Evolutionary conservation across 2,797 vertebrate species (phyloP), one percentile per base, ranked within the genome.

Genomic region (Cirrhinus molitorella): DNA sequence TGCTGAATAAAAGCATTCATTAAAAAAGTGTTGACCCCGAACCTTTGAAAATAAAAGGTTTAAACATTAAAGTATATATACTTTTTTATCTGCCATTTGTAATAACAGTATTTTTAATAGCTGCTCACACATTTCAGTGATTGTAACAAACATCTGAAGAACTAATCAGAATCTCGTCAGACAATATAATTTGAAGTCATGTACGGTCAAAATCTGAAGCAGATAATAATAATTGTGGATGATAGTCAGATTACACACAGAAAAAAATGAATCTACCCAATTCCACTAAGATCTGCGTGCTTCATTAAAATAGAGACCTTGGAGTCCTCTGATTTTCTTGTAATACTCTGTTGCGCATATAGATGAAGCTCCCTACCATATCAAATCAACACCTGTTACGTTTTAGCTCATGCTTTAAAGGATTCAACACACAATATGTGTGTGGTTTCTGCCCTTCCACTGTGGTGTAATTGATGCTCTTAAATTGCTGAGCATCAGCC

Each of bases 391-490:
- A 23, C 49, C 59, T 23, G 28, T 74, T 82, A 65, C n/a, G 9
- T 31, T 68, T 43, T 19, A 57, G 63, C 23, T 66, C 12, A 66
- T 17, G 37, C 34, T 21, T 65, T 83, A 65, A 76, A 67, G 49
- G 23, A 59, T 25, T 68, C 37, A 47, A 77, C n/a, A 47, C 73
- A 74, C 40, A 28, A 12, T 76, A 61, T 49, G 49, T 82, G 6
- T 51, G 71, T 21, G 59, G 70, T 77, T 31, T 83, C 19, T 40
- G 49, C 81, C 68, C 37, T 83, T 83, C 49, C 34, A 68, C 73
- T 34, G 28, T 59, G 63, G 72, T 47, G 72, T 83, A 77, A 76
- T n/a, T 14, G 73, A 83, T 77, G 73, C 73, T 83, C 31, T 66
- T 49, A 82, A 66, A 74, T 74, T 66, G 31, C 71, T 21, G 63